Conservation (phyloP, 2,888 invertebrate genomes). For the Agrotis ipsilon region DNA sequence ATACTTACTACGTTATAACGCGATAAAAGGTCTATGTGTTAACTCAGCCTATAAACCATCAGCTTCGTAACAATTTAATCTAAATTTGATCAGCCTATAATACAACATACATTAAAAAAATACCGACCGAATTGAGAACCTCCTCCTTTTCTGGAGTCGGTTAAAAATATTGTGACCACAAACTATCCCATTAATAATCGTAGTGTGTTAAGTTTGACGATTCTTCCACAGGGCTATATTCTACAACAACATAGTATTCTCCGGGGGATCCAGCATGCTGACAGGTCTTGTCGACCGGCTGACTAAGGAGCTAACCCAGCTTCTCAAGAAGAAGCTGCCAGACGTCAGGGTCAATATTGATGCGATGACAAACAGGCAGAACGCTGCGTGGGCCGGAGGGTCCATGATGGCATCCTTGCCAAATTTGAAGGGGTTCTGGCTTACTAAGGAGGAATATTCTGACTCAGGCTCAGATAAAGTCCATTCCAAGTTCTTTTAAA, state of each 20-base stretch:
- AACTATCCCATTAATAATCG: no score
- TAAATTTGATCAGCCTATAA: no score
- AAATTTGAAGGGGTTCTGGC: slow-evolving; percentile 98
- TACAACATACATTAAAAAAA: no score
- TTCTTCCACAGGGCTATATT: slow-evolving; percentile 93
- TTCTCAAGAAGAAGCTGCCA: slow-evolving; percentile 63
- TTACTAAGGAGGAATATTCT: slow-evolving; percentile 98
- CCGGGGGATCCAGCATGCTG: slow-evolving; percentile 96
- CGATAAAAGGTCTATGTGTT: no score
- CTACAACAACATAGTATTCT: slow-evolving; percentile 96
- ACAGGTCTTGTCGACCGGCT: slow-evolving; percentile 97
- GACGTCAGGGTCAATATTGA: slow-evolving; percentile 94
- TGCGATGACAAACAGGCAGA: slow-evolving; percentile 97
- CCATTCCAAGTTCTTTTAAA: slow-evolving; percentile 97
- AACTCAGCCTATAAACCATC: no score
- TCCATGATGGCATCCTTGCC: slow-evolving; percentile 98
- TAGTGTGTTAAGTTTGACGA: no score
- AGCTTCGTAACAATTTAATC: no score
- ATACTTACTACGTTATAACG: no score
- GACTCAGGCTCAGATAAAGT: slow-evolving; percentile 97
- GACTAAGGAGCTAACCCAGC: slow-evolving; percentile 95
- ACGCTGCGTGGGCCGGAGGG: slow-evolving; percentile 99
- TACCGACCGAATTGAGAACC: no score
- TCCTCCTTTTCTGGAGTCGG: no score
- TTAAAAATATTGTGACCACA: no score